These are phyloP conservation scores for Nannoperca obscura DNA, from an alignment of 2,797 vertebrate genomes.

Conservation along the genomic window DNA sequence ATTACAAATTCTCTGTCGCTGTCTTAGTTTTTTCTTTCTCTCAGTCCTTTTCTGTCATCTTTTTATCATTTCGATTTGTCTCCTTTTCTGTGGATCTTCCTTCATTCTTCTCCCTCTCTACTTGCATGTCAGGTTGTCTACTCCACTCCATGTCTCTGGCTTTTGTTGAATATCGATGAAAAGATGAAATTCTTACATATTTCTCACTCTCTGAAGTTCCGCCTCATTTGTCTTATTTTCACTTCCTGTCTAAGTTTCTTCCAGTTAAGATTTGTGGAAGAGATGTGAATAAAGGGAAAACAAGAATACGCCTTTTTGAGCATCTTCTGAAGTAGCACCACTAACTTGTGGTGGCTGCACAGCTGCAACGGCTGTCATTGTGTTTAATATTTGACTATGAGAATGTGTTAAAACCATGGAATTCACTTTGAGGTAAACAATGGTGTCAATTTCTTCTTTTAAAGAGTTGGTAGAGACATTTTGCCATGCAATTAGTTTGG, in stretches of 20 bases:
- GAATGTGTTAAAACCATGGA: background rate
- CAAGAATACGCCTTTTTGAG: background rate
- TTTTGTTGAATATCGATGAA: background rate
- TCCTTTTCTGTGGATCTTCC: background rate
- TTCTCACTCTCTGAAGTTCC: background rate
- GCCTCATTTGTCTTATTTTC: background rate
- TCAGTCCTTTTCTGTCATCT: background rate
- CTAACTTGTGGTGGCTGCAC: background rate
- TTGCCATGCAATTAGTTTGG: background rate
- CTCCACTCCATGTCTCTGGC: background rate
- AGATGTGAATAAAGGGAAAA: background rate
- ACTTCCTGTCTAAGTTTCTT: background rate
- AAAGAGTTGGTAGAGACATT: background rate
- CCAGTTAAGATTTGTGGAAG: background rate
- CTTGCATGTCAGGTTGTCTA: background rate
- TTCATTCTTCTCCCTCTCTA: background rate
- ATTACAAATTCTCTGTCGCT: conserved; percentile 4
- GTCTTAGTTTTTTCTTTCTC: background rate
- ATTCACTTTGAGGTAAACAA: background rate
- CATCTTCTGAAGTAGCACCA: background rate
- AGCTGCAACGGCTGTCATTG: background rate
- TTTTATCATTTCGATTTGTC: background rate
- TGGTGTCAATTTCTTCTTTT: background rate
- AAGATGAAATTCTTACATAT: background rate
- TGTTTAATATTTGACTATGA: background rate